Percentiles rank a stretch among this genome's conserved stretches.
Evolutionary conservation across 2,888 invertebrate species (phyloP).

Genomic region (Linnaemya tessellans): DNA sequence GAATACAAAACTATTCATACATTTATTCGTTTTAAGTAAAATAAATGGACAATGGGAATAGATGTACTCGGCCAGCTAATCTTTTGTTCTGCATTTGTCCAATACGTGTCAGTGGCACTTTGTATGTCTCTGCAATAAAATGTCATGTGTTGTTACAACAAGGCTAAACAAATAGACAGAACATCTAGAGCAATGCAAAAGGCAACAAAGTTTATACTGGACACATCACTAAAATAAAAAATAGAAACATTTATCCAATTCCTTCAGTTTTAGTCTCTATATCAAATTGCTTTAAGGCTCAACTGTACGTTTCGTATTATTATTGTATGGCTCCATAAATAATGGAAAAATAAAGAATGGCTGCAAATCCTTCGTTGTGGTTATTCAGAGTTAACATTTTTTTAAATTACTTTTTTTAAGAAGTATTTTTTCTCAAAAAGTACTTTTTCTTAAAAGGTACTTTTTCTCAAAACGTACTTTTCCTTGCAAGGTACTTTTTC

Average conservation of each 20-base stretch:
- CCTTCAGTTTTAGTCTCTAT: not conserved
- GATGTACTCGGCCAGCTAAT: constrained; percentile 1
- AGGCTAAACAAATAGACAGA: not conserved
- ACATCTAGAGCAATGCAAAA: not conserved
- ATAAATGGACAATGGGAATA: not conserved
- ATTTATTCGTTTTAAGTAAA: not conserved
- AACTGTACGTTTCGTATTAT: not conserved
- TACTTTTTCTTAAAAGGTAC: no score
- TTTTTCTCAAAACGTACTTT: no score
- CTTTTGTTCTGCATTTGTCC: constrained; percentile 51
- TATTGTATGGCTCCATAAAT: not conserved
- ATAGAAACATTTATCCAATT: not conserved
- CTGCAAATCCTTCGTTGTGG: no score
- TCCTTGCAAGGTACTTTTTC: no score
- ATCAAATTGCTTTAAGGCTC: not conserved
- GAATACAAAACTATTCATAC: not conserved
- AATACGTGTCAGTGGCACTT: constrained; percentile 39
- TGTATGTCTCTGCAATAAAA: constrained; percentile 5
- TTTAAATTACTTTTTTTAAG: no score
- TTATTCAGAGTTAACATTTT: no score
- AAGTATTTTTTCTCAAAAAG: no score
- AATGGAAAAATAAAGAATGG: no score
- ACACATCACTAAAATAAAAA: no score
- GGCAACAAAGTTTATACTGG: not conserved
- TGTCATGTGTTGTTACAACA: constrained; percentile 7